These are phyloP conservation scores for Nasonia giraulti DNA, from an alignment of 1,140 invertebrate species.

Conservation along the genomic window DNA sequence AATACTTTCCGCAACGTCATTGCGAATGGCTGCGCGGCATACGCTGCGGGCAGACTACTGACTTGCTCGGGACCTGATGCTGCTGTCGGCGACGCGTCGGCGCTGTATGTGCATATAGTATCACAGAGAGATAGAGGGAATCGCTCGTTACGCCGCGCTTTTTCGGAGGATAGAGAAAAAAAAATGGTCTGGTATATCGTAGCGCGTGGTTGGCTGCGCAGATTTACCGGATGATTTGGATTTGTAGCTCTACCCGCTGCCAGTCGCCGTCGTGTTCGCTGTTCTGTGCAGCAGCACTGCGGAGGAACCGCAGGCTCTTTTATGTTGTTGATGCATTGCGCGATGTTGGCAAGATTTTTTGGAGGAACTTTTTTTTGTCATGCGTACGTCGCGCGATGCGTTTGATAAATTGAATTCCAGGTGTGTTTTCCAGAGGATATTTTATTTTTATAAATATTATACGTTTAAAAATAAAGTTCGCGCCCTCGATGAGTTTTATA, in stretches of 20 bases:
- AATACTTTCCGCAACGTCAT: slow-evolving; percentile 68
- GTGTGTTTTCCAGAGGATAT: not conserved
- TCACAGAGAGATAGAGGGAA: not conserved
- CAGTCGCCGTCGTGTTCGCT: not conserved
- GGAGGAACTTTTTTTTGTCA: not conserved
- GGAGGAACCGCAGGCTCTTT: not conserved
- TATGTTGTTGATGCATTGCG: not conserved
- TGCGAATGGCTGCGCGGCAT: slow-evolving; percentile 40
- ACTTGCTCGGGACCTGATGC: no score
- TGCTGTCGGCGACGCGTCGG: slow-evolving; percentile 16
- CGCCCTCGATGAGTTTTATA: no score
- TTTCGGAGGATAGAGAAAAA: not conserved
- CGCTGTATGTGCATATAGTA: not conserved
- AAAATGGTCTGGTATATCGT: not conserved
- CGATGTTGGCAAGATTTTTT: not conserved
- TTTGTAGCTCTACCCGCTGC: not conserved
- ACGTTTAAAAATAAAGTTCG: no score
- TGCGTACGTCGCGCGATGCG: not conserved
- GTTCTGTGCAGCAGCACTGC: not conserved
- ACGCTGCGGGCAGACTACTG: no score
- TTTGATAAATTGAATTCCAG: not conserved
- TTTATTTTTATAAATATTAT: no score
- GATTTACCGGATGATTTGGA: not conserved
- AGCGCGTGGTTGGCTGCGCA: not conserved
- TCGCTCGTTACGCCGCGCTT: slow-evolving; percentile 11